Base-by-base conservation (phyloP, 2,113 vertebrate species). In the Macrotus californicus region DNA sequence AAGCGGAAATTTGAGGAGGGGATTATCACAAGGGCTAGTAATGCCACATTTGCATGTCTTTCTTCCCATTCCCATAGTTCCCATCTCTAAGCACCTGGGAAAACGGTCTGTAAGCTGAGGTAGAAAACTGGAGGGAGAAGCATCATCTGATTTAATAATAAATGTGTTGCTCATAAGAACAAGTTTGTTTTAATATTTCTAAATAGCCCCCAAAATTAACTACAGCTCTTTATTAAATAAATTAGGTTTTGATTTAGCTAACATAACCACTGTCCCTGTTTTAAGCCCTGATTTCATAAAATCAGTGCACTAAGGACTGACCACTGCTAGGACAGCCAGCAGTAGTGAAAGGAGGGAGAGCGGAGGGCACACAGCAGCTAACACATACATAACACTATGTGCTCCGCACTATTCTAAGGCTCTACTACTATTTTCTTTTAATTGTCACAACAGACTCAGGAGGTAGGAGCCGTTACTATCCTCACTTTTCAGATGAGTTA, bases 41-140 rank as follows among this genome's bases (percentile, higher is more conserved):
- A 77, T 43, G 89, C 36, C 75, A 66, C 46, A 81, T 89, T 85
- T 70, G 76, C 86, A 88, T 81, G 83, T 95, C 89, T 89, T 93
- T 94, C 87, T 94, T 93, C 79, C 80, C 41, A 56, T 64, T 73
- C 34, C 83, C 61, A 56, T 6, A 66, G 43, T 52, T 87, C 10
- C 85, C 34, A 61, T 67, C 67, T 67, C 75, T 75, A 29, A 93
- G 76, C 66, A 67, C 90, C 59, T 82, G 22, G 61, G 41, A 72
- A 83, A 75, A 80, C 1, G 56, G 61, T 41, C 67, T 29, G 13
- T 9, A 36, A 29, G 24, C 9, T 16, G 39, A 81, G 56, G 22
- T 3, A 79, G 5, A 87, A 82, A 76, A 48, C 14, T 8, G 48
- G 3, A 31, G 9, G 16, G 54, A 46, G 3, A 43, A 73, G 29